Evolutionary conservation across 2,888 invertebrate species (phyloP).

Genomic region (Autographa gamma): DNA sequence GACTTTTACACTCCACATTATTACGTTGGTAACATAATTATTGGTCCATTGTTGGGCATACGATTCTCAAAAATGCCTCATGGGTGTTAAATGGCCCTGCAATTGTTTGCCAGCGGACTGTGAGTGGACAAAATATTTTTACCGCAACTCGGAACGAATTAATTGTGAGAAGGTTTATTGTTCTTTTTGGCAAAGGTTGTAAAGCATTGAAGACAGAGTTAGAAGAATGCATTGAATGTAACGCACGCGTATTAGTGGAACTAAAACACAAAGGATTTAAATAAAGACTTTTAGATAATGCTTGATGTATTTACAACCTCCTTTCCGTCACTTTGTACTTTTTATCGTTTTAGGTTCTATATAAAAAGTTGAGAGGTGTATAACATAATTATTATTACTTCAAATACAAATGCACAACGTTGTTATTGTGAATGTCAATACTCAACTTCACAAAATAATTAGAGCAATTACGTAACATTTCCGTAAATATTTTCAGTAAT

Average conservation of each 20-base stretch:
- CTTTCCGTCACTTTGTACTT: neutral
- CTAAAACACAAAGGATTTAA: slow-evolving; percentile 38
- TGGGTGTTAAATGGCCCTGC: slow-evolving; percentile 75
- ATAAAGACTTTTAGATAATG: slow-evolving; percentile 32
- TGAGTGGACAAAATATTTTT: slow-evolving; percentile 83
- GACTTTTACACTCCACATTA: slow-evolving; percentile 80
- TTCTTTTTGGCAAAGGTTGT: slow-evolving; percentile 42
- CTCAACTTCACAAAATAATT: slow-evolving; percentile 55
- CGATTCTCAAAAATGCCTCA: slow-evolving; percentile 80
- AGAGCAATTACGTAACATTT: slow-evolving; percentile 67
- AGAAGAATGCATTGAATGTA: slow-evolving; percentile 20
- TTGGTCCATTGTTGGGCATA: slow-evolving; percentile 76
- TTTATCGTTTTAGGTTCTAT: neutral
- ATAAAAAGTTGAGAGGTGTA: neutral
- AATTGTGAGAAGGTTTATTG: slow-evolving; percentile 65
- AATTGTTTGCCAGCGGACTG: slow-evolving; percentile 72
- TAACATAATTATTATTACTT: neutral
- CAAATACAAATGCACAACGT: neutral
- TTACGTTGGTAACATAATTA: slow-evolving; percentile 84
- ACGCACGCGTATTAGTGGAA: slow-evolving; percentile 54
- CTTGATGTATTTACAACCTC: slow-evolving; percentile 39
- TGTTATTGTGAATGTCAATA: slow-evolving; percentile 20
- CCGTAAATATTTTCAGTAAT: slow-evolving; percentile 58
- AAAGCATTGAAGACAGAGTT: slow-evolving; percentile 21
- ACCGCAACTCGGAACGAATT: slow-evolving; percentile 83